Evolutionary conservation across 1,140 invertebrate genomes (phyloP).

Genomic region (Drosophila melanica): DNA sequence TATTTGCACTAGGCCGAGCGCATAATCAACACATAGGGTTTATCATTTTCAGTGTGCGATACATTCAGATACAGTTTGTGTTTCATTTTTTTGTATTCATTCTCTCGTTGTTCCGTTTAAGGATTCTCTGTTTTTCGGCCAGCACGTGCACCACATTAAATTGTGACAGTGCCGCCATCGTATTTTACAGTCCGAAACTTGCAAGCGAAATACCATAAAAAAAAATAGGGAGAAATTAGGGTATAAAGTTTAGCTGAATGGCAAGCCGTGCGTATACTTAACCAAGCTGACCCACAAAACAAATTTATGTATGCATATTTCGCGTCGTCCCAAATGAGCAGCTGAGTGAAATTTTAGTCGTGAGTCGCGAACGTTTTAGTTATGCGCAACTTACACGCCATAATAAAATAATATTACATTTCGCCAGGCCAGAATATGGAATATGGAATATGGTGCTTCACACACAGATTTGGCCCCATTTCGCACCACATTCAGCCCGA

Average conservation of each 20-base stretch:
- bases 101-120: constrained; percentile 19
- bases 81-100: constrained; percentile 44
- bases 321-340: constrained; percentile 45
- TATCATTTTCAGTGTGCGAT: constrained; percentile 66
- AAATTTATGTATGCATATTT: constrained; percentile 31
- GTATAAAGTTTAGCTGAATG: constrained; percentile 51
- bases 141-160: constrained; percentile 74
- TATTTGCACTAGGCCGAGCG: constrained; percentile 55
- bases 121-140: constrained; percentile 8
- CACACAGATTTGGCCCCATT: constrained; percentile 37
- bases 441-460: not conserved
- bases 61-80: constrained; percentile 33
- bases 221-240: not conserved
- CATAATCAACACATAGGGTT: constrained; percentile 71
- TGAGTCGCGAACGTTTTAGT: constrained; percentile 47
- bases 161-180: constrained; percentile 37
- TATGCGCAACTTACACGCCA: constrained; percentile 50
- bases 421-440: constrained; percentile 1
- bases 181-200: constrained; percentile 53
- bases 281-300: constrained; percentile 51
- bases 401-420: constrained; percentile 54
- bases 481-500: constrained; percentile 4
- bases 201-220: constrained; percentile 8
- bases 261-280: constrained; percentile 65
- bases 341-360: constrained; percentile 53